phyloP scores from a whole-genome alignment of 1,140 invertebrate species.

The Mamestra configurata region DNA sequence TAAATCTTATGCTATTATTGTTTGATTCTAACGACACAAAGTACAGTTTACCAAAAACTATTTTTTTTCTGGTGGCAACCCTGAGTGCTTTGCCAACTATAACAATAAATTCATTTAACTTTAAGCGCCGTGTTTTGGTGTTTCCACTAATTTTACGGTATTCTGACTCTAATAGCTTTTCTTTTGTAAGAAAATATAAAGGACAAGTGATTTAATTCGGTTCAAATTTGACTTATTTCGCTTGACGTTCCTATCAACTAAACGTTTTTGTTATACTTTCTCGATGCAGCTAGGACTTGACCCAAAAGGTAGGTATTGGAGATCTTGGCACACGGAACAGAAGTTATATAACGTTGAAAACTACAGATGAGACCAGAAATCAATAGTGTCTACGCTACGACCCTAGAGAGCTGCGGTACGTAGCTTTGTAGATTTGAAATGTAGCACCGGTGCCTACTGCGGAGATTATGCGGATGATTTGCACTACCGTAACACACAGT shows the following conservation, averaged over 20 bases:
- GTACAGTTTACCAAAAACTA: not conserved
- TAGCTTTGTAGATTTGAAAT: not conserved
- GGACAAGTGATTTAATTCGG: not conserved
- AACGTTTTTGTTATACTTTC: too few relatives aligned
- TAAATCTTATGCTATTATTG: too few relatives aligned
- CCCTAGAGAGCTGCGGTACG: not conserved
- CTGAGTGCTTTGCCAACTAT: not conserved
- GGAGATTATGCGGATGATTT: not conserved
- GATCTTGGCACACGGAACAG: not conserved
- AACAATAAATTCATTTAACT: conserved; percentile 20
- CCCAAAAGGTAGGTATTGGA: not conserved
- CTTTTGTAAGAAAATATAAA: not conserved
- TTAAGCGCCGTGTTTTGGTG: conserved; percentile 5
- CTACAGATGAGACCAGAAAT: not conserved
- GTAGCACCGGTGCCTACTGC: not conserved
- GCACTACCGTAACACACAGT: not conserved
- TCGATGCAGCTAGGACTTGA: not conserved
- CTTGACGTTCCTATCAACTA: too few relatives aligned
- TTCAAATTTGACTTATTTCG: not conserved
- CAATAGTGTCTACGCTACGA: not conserved
- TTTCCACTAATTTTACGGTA: conserved; percentile 14
- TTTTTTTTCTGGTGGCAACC: not conserved
- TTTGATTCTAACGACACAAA: too few relatives aligned
- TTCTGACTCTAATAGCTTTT: not conserved
- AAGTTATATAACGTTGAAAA: not conserved